Percentiles rank a stretch among this genome's conserved stretches.
These are phyloP conservation scores for Thereva nobilitata DNA, from an alignment of 2,888 invertebrate genomes.

Conservation along the genomic window DNA sequence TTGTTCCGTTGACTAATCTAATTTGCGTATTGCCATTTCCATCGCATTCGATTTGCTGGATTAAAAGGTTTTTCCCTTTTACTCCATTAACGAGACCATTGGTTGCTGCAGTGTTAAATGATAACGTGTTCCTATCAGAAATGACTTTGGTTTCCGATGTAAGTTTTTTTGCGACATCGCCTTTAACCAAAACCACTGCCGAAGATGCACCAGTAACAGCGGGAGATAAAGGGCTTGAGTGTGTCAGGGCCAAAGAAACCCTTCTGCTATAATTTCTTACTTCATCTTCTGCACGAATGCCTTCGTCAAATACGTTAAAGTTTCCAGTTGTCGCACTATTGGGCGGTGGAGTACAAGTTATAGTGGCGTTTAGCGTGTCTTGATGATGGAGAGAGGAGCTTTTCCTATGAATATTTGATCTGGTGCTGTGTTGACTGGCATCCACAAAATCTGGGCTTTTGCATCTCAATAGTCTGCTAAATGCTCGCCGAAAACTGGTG, in stretches of 20 bases:
- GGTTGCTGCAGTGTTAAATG: neutral
- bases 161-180: slow-evolving; percentile 1
- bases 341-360: slow-evolving; percentile 35
- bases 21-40: slow-evolving; percentile 41
- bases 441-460: slow-evolving; percentile 65
- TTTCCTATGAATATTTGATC: slow-evolving; percentile 42
- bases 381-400: slow-evolving; percentile 42
- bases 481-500: slow-evolving; percentile 74
- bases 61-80: slow-evolving; percentile 26
- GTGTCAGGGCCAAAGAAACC: slow-evolving; percentile 26
- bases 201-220: slow-evolving; percentile 16
- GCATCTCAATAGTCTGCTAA: slow-evolving; percentile 69
- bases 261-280: slow-evolving; percentile 22
- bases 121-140: neutral
- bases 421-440: slow-evolving; percentile 43
- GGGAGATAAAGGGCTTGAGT: slow-evolving; percentile 15
- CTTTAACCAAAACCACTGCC: slow-evolving; percentile 12
- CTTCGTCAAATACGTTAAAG: slow-evolving; percentile 32
- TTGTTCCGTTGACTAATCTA: slow-evolving; percentile 29
- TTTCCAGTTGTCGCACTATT: slow-evolving; percentile 38
- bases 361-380: slow-evolving; percentile 38
- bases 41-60: slow-evolving; percentile 40
- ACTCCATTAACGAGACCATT: slow-evolving; percentile 19
- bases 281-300: slow-evolving; percentile 20
- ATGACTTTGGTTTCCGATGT: neutral